phyloP scores from a whole-genome alignment of 2,888 invertebrate species.

The Monochamus alternatus region DNA sequence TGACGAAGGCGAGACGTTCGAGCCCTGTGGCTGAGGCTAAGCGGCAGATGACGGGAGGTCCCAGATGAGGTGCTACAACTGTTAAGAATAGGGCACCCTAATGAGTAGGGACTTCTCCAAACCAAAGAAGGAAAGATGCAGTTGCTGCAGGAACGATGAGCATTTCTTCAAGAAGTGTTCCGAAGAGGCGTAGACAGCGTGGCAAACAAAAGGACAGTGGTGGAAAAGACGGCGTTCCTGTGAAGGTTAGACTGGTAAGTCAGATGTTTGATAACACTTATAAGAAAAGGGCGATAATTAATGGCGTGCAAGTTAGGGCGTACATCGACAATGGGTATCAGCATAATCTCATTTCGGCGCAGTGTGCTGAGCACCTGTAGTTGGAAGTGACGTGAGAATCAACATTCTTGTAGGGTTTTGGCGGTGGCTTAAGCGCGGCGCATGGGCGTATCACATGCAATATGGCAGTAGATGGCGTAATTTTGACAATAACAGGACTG shows the following conservation, averaged over 20 bases:
- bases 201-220: not conserved
- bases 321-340: not conserved
- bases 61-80: constrained; percentile 34
- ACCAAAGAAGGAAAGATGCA: constrained; percentile 27
- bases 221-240: constrained; percentile 1
- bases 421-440: not conserved
- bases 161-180: constrained; percentile 31
- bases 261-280: constrained; percentile 26
- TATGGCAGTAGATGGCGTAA: not conserved
- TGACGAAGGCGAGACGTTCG: constrained; percentile 9
- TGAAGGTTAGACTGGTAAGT: constrained; percentile 24
- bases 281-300: constrained; percentile 3
- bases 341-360: not conserved
- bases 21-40: constrained; percentile 5
- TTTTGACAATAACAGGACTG: not conserved
- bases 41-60: not conserved
- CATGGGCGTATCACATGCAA: not conserved
- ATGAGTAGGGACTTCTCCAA: constrained; percentile 32
- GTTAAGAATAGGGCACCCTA: constrained; percentile 28
- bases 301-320: not conserved
- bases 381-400: not conserved
- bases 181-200: not conserved
- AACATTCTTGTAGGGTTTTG: not conserved
- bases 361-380: not conserved
- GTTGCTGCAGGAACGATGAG: constrained; percentile 21